Conservation (phyloP, 2,113 vertebrate species). For the Seriola dumerili region DNA sequence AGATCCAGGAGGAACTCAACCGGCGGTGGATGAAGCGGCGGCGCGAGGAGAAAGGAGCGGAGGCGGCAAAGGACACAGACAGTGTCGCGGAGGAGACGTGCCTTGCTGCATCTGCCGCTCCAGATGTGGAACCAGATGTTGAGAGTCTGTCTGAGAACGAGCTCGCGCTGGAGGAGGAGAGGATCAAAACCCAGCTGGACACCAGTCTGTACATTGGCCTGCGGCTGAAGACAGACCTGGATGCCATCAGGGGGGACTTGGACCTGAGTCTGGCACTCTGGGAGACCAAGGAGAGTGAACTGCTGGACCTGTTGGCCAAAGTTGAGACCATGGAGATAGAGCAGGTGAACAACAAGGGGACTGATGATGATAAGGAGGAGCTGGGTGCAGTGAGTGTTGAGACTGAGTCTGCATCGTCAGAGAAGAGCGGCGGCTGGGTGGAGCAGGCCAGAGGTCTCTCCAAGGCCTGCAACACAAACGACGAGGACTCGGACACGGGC, state of each 20-base stretch:
- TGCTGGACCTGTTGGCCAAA: slow-evolving; percentile 88
- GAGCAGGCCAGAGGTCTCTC: slow-evolving; percentile 88
- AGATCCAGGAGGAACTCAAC: slow-evolving; percentile 96
- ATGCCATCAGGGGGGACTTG: slow-evolving; percentile 88
- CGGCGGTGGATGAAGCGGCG: slow-evolving; percentile 92
- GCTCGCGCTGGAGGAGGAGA: slow-evolving; percentile 87
- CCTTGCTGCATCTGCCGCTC: slow-evolving; percentile 6
- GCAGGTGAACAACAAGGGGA: slow-evolving; percentile 24
- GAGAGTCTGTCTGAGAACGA: slow-evolving; percentile 81
- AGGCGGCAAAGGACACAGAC: slow-evolving; percentile 74
- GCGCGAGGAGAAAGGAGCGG: slow-evolving; percentile 81
- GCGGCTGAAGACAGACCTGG: slow-evolving; percentile 91
- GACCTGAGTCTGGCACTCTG: slow-evolving; percentile 88
- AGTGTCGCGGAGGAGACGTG: slow-evolving; percentile 61
- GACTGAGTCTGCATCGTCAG: slow-evolving; percentile 40
- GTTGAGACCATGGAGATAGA: slow-evolving; percentile 85
- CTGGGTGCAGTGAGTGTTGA: slow-evolving; percentile 12
- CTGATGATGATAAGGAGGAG: slow-evolving; percentile 23
- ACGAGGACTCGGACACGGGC: slow-evolving; percentile 96
- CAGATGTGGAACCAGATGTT: slow-evolving; percentile 38
- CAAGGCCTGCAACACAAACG: slow-evolving; percentile 86
- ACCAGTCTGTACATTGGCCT: slow-evolving; percentile 95
- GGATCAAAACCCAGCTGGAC: slow-evolving; percentile 92
- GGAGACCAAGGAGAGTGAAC: slow-evolving; percentile 89
- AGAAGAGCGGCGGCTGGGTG: slow-evolving; percentile 82